Percentiles rank a stretch among this genome's conserved stretches.
These are phyloP conservation scores for Oryzias dopingdopingensis DNA, from an alignment of 2,797 vertebrate genomes.

Conservation along the genomic window DNA sequence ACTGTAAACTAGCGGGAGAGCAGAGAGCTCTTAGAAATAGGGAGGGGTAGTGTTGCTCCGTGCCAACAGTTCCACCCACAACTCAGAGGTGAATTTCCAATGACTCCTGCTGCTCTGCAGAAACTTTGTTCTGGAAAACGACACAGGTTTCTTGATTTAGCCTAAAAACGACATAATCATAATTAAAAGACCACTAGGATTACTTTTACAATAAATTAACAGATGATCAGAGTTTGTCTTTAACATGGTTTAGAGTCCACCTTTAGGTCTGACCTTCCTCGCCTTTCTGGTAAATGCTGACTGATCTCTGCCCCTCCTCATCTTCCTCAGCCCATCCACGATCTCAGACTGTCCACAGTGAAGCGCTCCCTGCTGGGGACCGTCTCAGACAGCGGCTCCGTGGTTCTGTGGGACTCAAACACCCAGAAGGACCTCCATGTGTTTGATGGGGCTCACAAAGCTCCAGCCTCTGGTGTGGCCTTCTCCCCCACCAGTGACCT, in stretches of 20 bases:
- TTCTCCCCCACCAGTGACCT: slow-evolving; percentile 95
- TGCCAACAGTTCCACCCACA: no score
- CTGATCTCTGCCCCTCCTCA: background rate
- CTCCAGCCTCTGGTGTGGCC: slow-evolving; percentile 88
- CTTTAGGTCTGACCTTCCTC: background rate
- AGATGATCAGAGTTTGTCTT: no score
- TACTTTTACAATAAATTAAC: background rate
- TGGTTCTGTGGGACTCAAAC: slow-evolving; percentile 94
- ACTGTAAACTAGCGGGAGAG: no score
- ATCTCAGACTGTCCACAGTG: slow-evolving; percentile 87
- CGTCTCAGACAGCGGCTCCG: slow-evolving; percentile 88
- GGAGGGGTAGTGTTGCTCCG: no score
- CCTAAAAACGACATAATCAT: background rate
- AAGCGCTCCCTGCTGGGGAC: slow-evolving; percentile 91
- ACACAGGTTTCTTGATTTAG: no score
- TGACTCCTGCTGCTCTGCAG: no score
- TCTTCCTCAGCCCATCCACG: slow-evolving; percentile 84
- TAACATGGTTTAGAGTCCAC: no score
- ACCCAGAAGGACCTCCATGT: slow-evolving; percentile 86
- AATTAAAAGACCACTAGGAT: background rate
- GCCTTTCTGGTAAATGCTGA: background rate
- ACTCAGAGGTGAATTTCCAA: no score
- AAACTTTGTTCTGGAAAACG: no score
- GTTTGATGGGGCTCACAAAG: slow-evolving; percentile 90
- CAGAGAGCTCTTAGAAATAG: no score